Base-by-base conservation (phyloP, 2,797 vertebrate genomes). In the Tokudaia muenninki region DNA sequence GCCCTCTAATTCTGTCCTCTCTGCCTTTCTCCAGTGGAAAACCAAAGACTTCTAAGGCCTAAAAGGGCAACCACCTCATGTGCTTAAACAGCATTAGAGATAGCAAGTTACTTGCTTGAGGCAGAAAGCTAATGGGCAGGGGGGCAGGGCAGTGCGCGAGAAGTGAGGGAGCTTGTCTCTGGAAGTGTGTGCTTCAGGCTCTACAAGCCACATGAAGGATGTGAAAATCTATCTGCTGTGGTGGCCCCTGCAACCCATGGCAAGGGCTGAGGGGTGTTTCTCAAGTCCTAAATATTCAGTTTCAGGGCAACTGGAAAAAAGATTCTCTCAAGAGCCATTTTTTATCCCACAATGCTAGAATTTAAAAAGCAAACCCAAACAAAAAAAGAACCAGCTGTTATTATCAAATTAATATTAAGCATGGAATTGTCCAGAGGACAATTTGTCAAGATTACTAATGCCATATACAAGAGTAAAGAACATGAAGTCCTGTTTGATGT, bases 341-440 rank as follows among this genome's bases (percentile, higher is more conserved):
- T 70, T 72, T 37, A 87, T 52, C 3, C 17, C 61, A 87, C 37
- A 87, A 87, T 92, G 34, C 50, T 91, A 63, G 34, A 94, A 55
- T 44, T 91, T 86, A 74, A 97, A 47, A 94, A 50, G 26, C 87
- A 81, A 96, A 84, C 44, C 8, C 7, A 93, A 95, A 61, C 6
- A 79, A 81, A 90, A 88, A 31, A 74, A 93, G 90, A 86, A 61
- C 50, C 14, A 80, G 3, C 52, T 87, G 13, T 77, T 50, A 96
- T 78, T 9, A 82, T 24, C 9, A 13, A 65, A 8, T 77, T 96
- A 80, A 65, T 47, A 16, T 21, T n/a, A 91, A 93, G 24, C 50
- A 90, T 3, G 52, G 90, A 92, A 82, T 81, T 77, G 57, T 90
- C 77, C 91, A 90, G 59, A 50, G 55, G 61, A 84, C 2, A 70